Evolutionary conservation across 2,888 invertebrate species (phyloP).

Genomic region (Malthinus flaveolus): DNA sequence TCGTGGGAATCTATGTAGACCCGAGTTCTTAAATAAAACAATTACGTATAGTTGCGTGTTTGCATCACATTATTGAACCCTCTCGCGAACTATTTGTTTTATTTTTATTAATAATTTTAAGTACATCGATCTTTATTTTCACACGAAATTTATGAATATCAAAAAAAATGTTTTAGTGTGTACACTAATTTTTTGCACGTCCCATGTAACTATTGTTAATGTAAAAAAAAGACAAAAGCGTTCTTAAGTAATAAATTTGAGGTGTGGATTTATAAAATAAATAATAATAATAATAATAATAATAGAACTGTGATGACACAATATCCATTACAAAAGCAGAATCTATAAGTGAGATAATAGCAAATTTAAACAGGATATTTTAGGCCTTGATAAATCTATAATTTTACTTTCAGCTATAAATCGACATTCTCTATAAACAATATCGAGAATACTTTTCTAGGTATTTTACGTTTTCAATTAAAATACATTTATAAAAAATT

Average conservation of each 20-base stretch:
- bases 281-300: slow-evolving; percentile 13
- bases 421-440: not conserved
- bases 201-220: no score
- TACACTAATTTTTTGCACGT: not conserved
- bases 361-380: slow-evolving; percentile 11
- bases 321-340: slow-evolving; percentile 9
- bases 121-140: slow-evolving; percentile 42
- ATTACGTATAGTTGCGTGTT: slow-evolving; percentile 55
- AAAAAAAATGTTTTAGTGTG: not conserved
- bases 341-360: slow-evolving; percentile 5
- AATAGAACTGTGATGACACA: slow-evolving; percentile 12
- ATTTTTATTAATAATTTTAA: slow-evolving; percentile 52
- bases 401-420: slow-evolving; percentile 11
- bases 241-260: slow-evolving; percentile 5
- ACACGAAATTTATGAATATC: slow-evolving; percentile 34
- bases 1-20: slow-evolving; percentile 50
- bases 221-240: not conserved
- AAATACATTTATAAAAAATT: no score
- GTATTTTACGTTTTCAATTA: no score
- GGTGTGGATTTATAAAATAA: slow-evolving; percentile 13
- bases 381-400: slow-evolving; percentile 8
- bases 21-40: slow-evolving; percentile 54
- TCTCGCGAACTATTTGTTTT: slow-evolving; percentile 53
- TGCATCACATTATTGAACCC: slow-evolving; percentile 55
- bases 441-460: no score